Base-by-base conservation (phyloP, 2,888 invertebrate species). In the Tryphoninae sp. region DNA sequence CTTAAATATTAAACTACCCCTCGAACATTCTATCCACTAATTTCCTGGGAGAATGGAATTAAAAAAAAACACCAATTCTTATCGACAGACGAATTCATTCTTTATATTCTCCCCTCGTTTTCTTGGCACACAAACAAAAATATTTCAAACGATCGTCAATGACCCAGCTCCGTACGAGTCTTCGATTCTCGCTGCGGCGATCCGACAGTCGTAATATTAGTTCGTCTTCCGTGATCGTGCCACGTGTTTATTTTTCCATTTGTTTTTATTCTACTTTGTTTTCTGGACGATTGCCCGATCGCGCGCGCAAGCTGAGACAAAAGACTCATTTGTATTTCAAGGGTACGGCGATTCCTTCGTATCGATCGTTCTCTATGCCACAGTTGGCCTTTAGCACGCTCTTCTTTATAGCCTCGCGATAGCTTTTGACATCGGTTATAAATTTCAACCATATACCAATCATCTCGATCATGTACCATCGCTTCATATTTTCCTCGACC, bases 401-500 rank as follows among this genome's bases (percentile, higher is more conserved):
- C 23, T 67, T 83, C 58, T 84, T 84, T 45, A 86, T 85, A 73
- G 84, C 78, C 80, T 83, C 83, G 58, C 86, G 83, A 83, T 85
- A 86, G 51, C 77, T 81, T 45, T 78, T 78, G 19, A 83, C 80
- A 73, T 86, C 80, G 16, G 82, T 84, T 16, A 86, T 72, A 62
- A 85, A 79, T 79, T 83, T 85, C 58, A 86, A 67, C 86, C 86
- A 86, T 26, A 83, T 64, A 55, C 86, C 86, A 77, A 86, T 83
- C 74, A 85, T 79, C 65, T 86, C 86, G 77, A 86, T 85, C 86
- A 86, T 85, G 75, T 86, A 86, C 86, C 86, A 86, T 64, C 78
- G 67, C 55, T 85, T 86, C 83, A 86, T 86, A 53, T 83, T 86
- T 58, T 83, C 80, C 55, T 85, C 81, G 45, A 85, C 72, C 65